Evolutionary conservation across 1,140 invertebrate genomes (phyloP), one percentile per base, ranked within the genome.

Genomic region (Diorhabda carinulata): DNA sequence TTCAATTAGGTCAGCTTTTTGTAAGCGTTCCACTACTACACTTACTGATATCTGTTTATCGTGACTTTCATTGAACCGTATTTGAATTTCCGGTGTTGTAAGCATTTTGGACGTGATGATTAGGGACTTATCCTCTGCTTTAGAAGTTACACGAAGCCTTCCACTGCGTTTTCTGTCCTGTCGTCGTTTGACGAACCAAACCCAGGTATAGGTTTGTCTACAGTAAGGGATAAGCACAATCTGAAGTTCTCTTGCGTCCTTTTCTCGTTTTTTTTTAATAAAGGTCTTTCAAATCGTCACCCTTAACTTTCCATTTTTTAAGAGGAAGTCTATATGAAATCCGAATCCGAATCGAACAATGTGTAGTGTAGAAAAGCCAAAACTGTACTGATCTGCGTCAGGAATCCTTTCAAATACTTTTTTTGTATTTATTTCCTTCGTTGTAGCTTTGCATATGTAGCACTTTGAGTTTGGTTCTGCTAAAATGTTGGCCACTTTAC

Each of bases 401-500:
- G 67, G 58, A 52, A 59, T 25, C 5, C 58, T 64, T 61, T 64
- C 2, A 9, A 57, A 58, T 3, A 61, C 6, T n/a, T 47, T 41
- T 41, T 3, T 67, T 52, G 72, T 66, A 42, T 74, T 73, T 45
- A 77, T 72, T 6, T 76, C 62, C 68, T 72, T 76, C 2, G 75
- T 68, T 52, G 72, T 76, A 4, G 67, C 66, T n/a, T 67, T 66
- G 70, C 76, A 79, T 5, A 25, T 25, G 59, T 76, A 74, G 43
- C 74, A 77, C n/a, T 58, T 69, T 70, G 60, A n/a, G 71, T 70
- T 25, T 72, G 76, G 43, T 63, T 72, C 68, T 5, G 71, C 76
- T 5, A 76, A 67, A 3, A 72, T 73, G 72, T 80, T 78, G 43
- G 78, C 81, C 2, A 83, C 79, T 77, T 85, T 83, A 9, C 76